phyloP scores from a whole-genome alignment of 37 sponge, comb jelly and placozoan species.

The Haliclona indistincta region DNA sequence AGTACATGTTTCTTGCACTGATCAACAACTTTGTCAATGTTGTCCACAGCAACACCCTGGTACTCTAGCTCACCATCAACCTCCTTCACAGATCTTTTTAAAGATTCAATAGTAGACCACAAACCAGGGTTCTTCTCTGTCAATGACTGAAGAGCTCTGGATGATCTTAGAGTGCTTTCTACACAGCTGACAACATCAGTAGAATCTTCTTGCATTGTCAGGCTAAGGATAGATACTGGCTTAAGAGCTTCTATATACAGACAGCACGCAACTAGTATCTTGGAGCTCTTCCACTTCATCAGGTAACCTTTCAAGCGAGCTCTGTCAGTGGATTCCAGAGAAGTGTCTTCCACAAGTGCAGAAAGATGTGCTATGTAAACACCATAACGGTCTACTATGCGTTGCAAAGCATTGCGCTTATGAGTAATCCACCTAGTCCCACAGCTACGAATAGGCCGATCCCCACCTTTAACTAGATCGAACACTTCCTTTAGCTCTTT shows the following conservation, averaged over 20 bases:
- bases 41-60: no score
- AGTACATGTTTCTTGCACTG: no score
- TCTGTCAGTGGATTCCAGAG: conserved; percentile 30
- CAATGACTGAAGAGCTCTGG: no score
- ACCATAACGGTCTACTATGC: conserved; percentile 61
- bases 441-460: conserved; percentile 34
- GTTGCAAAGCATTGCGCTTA: conserved; percentile 51
- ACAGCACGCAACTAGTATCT: conserved; percentile 36
- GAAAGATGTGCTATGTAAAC: conserved; percentile 41
- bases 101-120: no score
- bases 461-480: conserved; percentile 42
- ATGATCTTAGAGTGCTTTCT: conserved; percentile 46
- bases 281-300: conserved; percentile 41
- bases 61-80: no score
- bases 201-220: conserved; percentile 38
- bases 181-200: conserved; percentile 40
- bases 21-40: no score
- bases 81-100: no score
- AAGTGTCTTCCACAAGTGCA: conserved; percentile 17
- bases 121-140: no score
- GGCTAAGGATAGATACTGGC: conserved; percentile 53
- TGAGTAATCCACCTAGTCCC: conserved; percentile 59
- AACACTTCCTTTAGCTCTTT: conserved; percentile 54
- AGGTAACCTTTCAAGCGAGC: conserved; percentile 45
- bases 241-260: conserved; percentile 55